Percentiles rank a stretch among this genome's conserved stretches.
Evolutionary conservation across 53 echinoderm and acorn worm species (phyloP).

Genomic region (Luidia sarsii): DNA sequence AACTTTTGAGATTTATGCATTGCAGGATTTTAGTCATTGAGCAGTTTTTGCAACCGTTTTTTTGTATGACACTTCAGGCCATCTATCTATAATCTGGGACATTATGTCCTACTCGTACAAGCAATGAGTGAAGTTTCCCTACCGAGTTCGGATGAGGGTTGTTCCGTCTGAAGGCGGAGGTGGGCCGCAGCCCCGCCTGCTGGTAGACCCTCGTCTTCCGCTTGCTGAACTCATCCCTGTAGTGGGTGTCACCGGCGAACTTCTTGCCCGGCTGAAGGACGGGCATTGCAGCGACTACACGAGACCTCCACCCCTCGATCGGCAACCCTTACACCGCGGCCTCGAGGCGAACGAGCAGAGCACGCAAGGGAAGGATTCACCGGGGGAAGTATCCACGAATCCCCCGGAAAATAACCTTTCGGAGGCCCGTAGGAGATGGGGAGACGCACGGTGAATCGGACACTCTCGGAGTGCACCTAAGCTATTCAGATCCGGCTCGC

Average conservation of each 20-base stretch:
- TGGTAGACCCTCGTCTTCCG: constrained; percentile 28
- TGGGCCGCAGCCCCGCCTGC: constrained; percentile 33
- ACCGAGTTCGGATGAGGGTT: constrained; percentile 84
- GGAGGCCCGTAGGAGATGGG: no score
- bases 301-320: not conserved
- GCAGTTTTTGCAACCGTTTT: no score
- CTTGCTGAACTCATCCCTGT: constrained; percentile 29
- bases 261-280: constrained; percentile 21
- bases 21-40: no score
- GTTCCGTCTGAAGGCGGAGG: constrained; percentile 41
- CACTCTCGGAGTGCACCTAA: no score
- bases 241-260: constrained; percentile 43
- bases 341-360: not conserved
- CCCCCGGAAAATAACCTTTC: not conserved
- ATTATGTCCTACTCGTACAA: no score
- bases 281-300: constrained; percentile 30
- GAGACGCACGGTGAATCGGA: no score
- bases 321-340: not conserved
- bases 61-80: no score
- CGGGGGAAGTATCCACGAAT: not conserved
- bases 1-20: no score
- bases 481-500: no score
- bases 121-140: no score
- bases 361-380: not conserved
- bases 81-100: no score